Evolutionary conservation across 2,113 vertebrate species (phyloP).

Genomic region (Zingel zingel): DNA sequence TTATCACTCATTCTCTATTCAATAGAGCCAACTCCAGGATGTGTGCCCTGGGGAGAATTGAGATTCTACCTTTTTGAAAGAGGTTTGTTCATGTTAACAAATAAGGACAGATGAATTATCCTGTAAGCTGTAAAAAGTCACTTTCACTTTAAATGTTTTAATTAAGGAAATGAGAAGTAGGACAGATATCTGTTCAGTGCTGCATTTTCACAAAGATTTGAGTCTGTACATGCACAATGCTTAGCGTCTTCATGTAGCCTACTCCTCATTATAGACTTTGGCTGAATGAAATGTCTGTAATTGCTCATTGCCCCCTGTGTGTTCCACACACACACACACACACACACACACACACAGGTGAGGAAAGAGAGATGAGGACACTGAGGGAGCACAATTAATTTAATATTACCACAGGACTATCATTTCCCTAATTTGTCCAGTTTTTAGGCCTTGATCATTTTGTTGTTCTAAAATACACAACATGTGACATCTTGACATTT

Average conservation of each 20-base stretch:
- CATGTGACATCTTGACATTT: not conserved
- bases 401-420: not conserved
- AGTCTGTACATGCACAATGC: not conserved
- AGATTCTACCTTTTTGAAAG: conserved; percentile 14
- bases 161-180: conserved; percentile 9
- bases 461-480: not conserved
- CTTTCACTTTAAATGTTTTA: not conserved
- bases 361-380: conserved; percentile 1
- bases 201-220: not conserved
- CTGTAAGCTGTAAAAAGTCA: not conserved
- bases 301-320: conserved; percentile 4
- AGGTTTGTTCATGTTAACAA: conserved; percentile 18
- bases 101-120: not conserved
- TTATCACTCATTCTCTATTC: conserved; percentile 26
- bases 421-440: not conserved
- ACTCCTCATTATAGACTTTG: not conserved
- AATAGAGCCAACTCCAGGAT: not conserved
- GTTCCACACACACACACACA: not conserved
- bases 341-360: conserved; percentile 10
- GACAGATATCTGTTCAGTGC: not conserved
- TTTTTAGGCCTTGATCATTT: not conserved
- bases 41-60: not conserved
- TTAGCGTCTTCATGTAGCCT: not conserved
- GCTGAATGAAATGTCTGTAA: conserved; percentile 34
- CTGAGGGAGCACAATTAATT: conserved; percentile 7